Conservation (phyloP, 2,113 vertebrate species). For the Tapirus terrestris region DNA sequence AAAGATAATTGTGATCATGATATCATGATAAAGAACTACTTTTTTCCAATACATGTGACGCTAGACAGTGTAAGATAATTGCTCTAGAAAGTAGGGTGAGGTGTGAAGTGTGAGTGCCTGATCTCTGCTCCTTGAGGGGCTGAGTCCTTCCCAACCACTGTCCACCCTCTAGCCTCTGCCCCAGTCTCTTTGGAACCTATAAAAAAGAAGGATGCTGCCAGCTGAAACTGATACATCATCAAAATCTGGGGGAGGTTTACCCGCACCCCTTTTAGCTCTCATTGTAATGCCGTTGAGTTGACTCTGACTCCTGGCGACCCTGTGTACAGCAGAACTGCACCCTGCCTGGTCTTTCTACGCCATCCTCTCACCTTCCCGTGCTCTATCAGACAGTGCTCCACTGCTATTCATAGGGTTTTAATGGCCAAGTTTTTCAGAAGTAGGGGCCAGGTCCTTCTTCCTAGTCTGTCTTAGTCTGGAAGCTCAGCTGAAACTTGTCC, state of each 20-base stretch:
- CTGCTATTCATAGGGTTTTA: no score
- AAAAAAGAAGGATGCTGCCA: not conserved
- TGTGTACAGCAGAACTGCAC: no score
- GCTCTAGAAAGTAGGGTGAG: accelerated
- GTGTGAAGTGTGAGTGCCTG: accelerated
- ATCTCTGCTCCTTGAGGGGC: not conserved
- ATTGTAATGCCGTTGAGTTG: no score
- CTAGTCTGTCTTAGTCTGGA: no score
- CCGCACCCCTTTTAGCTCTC: not conserved
- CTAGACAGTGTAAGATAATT: no score
- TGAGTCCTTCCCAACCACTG: not conserved
- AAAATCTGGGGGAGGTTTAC: not conserved
- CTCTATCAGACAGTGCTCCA: no score
- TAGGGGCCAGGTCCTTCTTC: no score
- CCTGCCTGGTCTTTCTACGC: no score
- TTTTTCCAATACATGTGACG: not conserved
- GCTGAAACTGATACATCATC: not conserved
- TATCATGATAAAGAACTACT: not conserved
- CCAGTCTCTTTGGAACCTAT: not conserved
- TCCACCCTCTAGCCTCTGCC: not conserved
- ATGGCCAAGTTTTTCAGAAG: no score
- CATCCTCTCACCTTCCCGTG: no score
- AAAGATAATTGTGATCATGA: not conserved
- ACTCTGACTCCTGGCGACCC: no score
- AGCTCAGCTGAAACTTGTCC: no score